phyloP scores from a whole-genome alignment of 1,140 invertebrate genomes.

The Drosophila kepulauana region DNA sequence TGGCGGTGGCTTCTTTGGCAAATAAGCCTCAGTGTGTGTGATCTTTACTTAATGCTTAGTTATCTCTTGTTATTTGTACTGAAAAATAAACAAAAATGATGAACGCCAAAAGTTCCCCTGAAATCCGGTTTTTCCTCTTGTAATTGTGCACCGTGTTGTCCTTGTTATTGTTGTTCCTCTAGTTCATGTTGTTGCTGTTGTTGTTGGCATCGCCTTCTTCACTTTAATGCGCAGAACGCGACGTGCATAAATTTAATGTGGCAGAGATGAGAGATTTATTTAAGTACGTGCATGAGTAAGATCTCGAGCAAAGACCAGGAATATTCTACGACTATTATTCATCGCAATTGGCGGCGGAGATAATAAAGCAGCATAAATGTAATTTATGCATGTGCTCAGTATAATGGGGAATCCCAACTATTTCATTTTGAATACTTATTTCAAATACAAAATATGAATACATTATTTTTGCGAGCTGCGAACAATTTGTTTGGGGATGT shows the following conservation, averaged over 20 bases:
- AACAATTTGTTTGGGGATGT: not conserved
- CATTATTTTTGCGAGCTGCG: not conserved
- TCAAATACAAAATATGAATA: not conserved
- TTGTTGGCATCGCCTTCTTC: constrained; percentile 24
- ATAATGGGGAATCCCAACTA: constrained; percentile 4
- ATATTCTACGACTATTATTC: constrained; percentile 26
- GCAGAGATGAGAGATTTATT: constrained; percentile 62
- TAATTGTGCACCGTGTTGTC: constrained; percentile 43
- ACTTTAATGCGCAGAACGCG: constrained; percentile 61
- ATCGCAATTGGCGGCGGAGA: constrained; percentile 11
- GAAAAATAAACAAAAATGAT: constrained; percentile 28
- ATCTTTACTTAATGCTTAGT: constrained; percentile 34
- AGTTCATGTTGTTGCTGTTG: constrained; percentile 15
- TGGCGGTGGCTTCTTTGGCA: constrained; percentile 66
- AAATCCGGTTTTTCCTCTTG: constrained; percentile 62
- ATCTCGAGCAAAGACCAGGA: constrained; percentile 14
- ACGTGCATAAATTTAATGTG: constrained; percentile 75
- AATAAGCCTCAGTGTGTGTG: constrained; percentile 40
- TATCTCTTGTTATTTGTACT: constrained; percentile 54
- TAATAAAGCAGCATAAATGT: constrained; percentile 4
- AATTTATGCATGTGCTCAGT: constrained; percentile 24
- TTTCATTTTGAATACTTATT: not conserved
- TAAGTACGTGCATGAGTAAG: constrained; percentile 55
- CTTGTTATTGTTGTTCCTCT: constrained; percentile 51
- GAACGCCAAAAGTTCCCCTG: constrained; percentile 33